Conservation (phyloP, 2,888 invertebrate species). For the Chaitophorus viminalis region DNA sequence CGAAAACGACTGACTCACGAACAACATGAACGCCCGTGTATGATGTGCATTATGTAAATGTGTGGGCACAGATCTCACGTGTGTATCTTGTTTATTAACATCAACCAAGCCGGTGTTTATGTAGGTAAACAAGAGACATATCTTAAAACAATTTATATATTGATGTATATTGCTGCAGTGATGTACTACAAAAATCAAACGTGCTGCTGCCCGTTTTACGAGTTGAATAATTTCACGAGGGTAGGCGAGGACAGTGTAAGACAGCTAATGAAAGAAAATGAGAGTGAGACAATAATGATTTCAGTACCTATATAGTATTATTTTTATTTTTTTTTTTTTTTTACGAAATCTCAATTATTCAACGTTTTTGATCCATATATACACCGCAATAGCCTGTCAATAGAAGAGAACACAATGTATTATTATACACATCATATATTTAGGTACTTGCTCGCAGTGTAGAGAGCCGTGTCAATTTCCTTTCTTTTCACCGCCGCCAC, state of each 20-base stretch:
- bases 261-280: background rate
- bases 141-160: no score
- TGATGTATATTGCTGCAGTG: no score
- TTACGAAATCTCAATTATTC: constrained; percentile 5
- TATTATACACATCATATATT: background rate
- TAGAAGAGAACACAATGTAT: background rate
- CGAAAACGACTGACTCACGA: constrained; percentile 40
- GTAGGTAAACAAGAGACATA: background rate
- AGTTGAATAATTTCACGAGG: no score
- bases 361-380: constrained; percentile 9
- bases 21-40: background rate
- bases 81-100: constrained; percentile 30
- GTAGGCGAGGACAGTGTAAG: background rate
- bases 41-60: constrained; percentile 13
- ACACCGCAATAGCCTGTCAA: background rate
- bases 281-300: no score
- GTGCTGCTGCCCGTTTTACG: background rate
- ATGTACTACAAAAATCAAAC: background rate
- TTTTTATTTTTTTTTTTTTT: background rate
- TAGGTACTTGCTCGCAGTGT: background rate
- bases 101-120: constrained; percentile 14
- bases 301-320: no score
- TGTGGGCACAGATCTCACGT: constrained; percentile 9
- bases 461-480: constrained; percentile 39
- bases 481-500: constrained; percentile 44